Percentiles rank a stretch among this genome's conserved stretches.
Evolutionary conservation across 2,113 vertebrate species (phyloP).

Genomic region (Panthera leo): DNA sequence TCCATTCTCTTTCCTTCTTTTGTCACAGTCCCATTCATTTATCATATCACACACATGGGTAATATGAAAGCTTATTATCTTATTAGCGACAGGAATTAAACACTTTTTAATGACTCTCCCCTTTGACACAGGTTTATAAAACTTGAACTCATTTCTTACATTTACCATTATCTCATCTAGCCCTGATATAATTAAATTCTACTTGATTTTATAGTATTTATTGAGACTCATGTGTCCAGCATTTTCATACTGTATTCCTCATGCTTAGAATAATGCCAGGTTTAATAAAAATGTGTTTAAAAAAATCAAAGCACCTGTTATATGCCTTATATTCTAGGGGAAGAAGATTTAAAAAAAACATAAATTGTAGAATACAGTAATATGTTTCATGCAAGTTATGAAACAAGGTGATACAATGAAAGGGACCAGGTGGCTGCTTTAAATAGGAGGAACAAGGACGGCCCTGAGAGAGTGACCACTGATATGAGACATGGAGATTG

Average conservation of each 20-base stretch:
- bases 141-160: neutral
- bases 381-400: neutral
- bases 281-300: constrained; percentile 15
- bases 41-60: neutral
- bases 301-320: neutral
- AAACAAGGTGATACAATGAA: neutral
- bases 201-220: neutral
- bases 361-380: neutral
- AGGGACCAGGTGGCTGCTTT: neutral
- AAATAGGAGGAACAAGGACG: neutral
- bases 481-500: neutral
- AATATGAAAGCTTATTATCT: neutral
- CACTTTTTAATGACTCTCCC: neutral
- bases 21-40: neutral
- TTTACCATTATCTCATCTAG: neutral
- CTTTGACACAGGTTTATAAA: neutral
- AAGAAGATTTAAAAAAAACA: neutral
- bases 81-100: neutral
- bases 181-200: neutral
- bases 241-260: neutral
- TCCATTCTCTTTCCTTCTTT: neutral
- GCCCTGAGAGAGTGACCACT: neutral
- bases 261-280: neutral
- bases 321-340: neutral
- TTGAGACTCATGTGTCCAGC: neutral